These are phyloP conservation scores for Grallaria varia DNA, from an alignment of 2,113 vertebrate species.

Conservation along the genomic window DNA sequence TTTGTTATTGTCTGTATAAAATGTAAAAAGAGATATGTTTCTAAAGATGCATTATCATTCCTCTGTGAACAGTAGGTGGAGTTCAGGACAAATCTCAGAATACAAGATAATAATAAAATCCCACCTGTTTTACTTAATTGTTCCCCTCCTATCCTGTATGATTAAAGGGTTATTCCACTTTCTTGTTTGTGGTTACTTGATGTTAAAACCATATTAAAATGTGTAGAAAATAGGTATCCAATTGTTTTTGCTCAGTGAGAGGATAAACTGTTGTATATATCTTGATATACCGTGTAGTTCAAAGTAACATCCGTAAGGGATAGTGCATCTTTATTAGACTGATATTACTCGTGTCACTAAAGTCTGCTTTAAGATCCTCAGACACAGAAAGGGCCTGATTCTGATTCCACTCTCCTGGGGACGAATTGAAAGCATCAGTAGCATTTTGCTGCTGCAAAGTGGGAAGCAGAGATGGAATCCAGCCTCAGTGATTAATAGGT, in stretches of 20 bases:
- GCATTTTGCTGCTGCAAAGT: not conserved
- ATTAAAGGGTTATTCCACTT: conserved; percentile 78
- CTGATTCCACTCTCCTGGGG: not conserved
- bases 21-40: conserved; percentile 71
- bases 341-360: conserved; percentile 57
- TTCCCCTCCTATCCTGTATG: conserved; percentile 66
- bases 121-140: conserved; percentile 59
- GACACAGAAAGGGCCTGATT: conserved; percentile 22
- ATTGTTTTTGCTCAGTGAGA: conserved; percentile 73
- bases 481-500: not conserved
- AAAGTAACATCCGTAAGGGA: conserved; percentile 65
- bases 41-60: conserved; percentile 72
- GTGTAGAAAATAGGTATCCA: conserved; percentile 75
- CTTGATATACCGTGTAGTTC: conserved; percentile 73
- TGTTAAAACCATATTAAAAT: conserved; percentile 68
- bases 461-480: not conserved
- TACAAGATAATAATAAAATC: conserved; percentile 61
- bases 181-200: conserved; percentile 77
- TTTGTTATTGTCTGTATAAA: conserved; percentile 72
- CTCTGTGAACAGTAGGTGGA: conserved; percentile 69
- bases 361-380: conserved; percentile 59
- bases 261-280: conserved; percentile 73
- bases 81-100: conserved; percentile 51
- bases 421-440: not conserved
- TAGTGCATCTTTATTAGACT: conserved; percentile 73